These are phyloP conservation scores for Pyrgilauda ruficollis DNA, from an alignment of 2,113 vertebrate species.

Conservation along the genomic window DNA sequence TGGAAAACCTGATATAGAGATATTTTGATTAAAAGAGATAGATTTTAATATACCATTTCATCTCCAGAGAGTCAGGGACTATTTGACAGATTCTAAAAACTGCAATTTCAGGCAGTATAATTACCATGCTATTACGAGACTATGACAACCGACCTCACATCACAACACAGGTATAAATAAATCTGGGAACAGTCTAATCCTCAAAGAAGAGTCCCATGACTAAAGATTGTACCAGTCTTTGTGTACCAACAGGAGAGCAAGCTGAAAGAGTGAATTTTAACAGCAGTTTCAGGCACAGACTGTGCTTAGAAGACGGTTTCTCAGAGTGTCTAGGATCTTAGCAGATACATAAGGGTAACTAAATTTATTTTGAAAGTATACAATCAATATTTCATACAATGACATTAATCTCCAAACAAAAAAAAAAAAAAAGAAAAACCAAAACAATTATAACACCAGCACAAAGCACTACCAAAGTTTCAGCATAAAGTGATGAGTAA, in stretches of 20 bases:
- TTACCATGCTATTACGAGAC: background rate
- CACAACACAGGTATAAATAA: background rate
- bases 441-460: background rate
- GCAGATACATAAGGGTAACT: background rate
- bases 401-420: background rate
- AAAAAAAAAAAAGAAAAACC: fast-evolving
- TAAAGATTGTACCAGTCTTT: background rate
- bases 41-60: background rate
- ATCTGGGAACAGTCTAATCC: background rate
- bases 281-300: background rate
- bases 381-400: background rate
- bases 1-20: background rate
- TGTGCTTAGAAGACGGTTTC: background rate
- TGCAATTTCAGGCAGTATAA: background rate
- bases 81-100: background rate
- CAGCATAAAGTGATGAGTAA: background rate
- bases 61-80: background rate
- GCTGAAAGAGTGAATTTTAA: background rate
- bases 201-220: background rate
- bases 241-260: fast-evolving
- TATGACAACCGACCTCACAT: background rate
- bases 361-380: background rate
- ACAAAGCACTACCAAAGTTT: background rate
- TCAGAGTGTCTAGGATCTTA: background rate
- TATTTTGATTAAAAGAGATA: background rate